Evolutionary conservation across 1,140 invertebrate genomes (phyloP), one percentile per base, ranked within the genome.

Genomic region (Homalodisca vitripennis): DNA sequence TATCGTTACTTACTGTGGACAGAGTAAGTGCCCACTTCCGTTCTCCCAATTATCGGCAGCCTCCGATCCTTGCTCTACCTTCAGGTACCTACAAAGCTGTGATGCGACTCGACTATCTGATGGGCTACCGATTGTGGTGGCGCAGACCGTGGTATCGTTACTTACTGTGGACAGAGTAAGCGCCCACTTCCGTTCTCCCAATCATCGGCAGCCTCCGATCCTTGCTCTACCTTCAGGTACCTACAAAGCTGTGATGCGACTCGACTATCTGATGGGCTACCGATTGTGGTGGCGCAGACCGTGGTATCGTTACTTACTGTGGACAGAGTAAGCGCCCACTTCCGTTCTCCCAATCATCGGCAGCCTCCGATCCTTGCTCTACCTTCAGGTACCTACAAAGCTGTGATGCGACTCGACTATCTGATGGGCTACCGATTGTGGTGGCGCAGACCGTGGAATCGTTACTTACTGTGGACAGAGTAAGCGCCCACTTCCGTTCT

Each of bases 1-100:
- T 41, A 12, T 53, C 48, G 55, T 60, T 60, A 60, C 55, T 60
- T 60, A 60, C 24, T 26, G 55, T 2, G 26, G 55, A 60, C 14
- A 26, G 55, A 10, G 13, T 60, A 60, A 60, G 29, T 26, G 55
- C 24, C 27, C 22, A 6, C 55, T 60, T 60, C 55, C 55, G 26
- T 22, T 51, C 48, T 27, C 26, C 27, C 26, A 6, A 13, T 3
- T 24, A 3, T 26, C 6, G n/a, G 26, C 22, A 27, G 55, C 55
- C 55, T 60, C 55, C 55, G 48, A 20, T 51, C 48, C 22, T 20
- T 22, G 48, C 48, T 14, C 3, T 22, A n/a, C 6, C 6, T n/a
- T n/a, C n/a, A n/a, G n/a, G n/a, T n/a, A n/a, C n/a, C n/a, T n/a
- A n/a, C n/a, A n/a, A n/a, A n/a, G n/a, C 55, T 26, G 26, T 13